A percentile compares a stretch with the other conserved stretches of the same genome.
phyloP scores from a whole-genome alignment of 2,888 invertebrate species.

The Aporophyla nigra region DNA sequence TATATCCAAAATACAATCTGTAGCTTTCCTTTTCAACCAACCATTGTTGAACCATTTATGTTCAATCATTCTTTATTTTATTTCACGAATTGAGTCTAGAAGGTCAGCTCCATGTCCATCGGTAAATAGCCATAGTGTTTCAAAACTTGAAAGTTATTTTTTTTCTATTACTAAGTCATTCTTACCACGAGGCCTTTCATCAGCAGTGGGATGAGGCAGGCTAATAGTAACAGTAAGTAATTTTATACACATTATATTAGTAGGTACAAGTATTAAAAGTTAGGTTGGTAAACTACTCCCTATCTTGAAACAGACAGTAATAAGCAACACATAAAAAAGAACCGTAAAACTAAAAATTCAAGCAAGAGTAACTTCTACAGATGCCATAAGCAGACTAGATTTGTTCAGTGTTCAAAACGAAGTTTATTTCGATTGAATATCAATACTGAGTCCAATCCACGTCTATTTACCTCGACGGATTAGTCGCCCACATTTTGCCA shows the following conservation, averaged over 20 bases:
- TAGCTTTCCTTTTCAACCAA: neutral
- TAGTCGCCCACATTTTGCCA: no score
- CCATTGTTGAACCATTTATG: no score
- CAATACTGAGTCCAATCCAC: neutral
- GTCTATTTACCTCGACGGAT: no score
- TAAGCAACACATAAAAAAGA: neutral
- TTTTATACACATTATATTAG: neutral
- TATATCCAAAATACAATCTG: neutral
- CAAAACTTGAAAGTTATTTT: neutral
- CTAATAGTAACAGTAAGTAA: no score
- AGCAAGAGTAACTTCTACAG: neutral
- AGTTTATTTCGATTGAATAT: neutral
- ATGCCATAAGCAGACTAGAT: conserved; percentile 8
- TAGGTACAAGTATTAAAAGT: neutral
- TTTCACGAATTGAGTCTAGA: neutral
- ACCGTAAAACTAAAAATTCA: neutral
- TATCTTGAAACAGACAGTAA: neutral
- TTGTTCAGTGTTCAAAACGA: neutral
- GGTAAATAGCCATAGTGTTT: neutral
- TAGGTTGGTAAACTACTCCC: no score
- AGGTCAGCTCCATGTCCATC: neutral
- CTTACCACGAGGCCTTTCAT: no score
- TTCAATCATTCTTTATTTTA: no score
- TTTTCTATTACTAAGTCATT: neutral
- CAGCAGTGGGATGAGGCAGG: no score